Conservation (phyloP, 2,113 vertebrate genomes). For the Eudyptes chrysolophus region DNA sequence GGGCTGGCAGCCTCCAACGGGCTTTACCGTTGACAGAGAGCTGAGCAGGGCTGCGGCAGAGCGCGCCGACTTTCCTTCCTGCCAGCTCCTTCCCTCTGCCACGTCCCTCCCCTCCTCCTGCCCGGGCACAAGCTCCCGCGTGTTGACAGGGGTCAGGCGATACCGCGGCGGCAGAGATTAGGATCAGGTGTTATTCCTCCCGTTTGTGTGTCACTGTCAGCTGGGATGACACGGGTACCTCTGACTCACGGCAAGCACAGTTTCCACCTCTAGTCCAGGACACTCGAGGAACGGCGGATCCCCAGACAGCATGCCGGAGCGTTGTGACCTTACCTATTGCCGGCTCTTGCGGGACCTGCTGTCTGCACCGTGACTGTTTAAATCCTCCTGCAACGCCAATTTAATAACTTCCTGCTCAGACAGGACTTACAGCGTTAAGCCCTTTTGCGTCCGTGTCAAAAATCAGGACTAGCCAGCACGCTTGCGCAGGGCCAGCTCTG, state of each 20-base stretch:
- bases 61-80: neutral
- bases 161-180: neutral
- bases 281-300: neutral
- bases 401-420: conserved; percentile 46
- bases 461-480: neutral
- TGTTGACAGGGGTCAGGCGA: neutral
- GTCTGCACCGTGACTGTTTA: neutral
- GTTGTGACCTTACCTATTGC: rapidly evolving
- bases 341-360: neutral
- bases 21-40: neutral
- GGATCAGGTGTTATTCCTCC: neutral
- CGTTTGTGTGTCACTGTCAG: neutral
- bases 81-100: neutral
- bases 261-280: neutral
- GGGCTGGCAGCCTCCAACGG: neutral
- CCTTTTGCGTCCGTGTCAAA: neutral
- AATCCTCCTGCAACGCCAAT: neutral
- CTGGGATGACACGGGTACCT: neutral
- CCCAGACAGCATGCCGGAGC: neutral
- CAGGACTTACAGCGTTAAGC: neutral
- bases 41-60: neutral
- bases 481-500: rapidly evolving
- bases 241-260: neutral
- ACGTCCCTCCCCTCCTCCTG: neutral
- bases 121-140: neutral